These are phyloP conservation scores for Sciaenops ocellatus DNA, from an alignment of 2,797 vertebrate genomes.

Conservation along the genomic window DNA sequence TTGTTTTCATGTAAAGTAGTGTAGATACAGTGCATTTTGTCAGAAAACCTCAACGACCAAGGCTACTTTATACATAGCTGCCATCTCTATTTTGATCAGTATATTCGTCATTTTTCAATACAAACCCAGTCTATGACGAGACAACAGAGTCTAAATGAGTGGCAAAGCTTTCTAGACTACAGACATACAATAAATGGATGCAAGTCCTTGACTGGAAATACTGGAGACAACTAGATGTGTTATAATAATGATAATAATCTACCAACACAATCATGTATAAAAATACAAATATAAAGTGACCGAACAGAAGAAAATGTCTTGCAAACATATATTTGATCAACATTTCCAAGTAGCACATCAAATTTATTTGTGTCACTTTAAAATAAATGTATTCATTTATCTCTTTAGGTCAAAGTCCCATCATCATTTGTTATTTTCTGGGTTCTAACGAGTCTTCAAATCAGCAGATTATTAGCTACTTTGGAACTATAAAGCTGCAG, in stretches of 20 bases:
- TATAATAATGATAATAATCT: neutral
- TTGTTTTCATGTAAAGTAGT: neutral
- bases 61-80: constrained; percentile 5
- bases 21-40: neutral
- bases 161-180: neutral
- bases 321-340: neutral
- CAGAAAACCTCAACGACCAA: neutral
- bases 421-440: neutral
- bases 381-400: neutral
- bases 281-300: neutral
- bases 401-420: neutral
- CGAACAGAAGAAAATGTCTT: constrained; percentile 6
- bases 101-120: constrained; percentile 3
- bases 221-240: neutral
- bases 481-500: neutral
- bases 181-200: neutral
- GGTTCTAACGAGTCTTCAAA: neutral
- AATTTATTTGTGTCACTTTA: neutral
- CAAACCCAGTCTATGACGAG: neutral
- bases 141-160: neutral
- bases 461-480: constrained; percentile 9
- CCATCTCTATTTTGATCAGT: constrained; percentile 2
- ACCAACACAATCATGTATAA: neutral
- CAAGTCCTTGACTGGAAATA: neutral
- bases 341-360: neutral